Evolutionary conservation across 1,140 invertebrate genomes (phyloP), one percentile per base, ranked within the genome.

Genomic region (Hesperophylax magnus): DNA sequence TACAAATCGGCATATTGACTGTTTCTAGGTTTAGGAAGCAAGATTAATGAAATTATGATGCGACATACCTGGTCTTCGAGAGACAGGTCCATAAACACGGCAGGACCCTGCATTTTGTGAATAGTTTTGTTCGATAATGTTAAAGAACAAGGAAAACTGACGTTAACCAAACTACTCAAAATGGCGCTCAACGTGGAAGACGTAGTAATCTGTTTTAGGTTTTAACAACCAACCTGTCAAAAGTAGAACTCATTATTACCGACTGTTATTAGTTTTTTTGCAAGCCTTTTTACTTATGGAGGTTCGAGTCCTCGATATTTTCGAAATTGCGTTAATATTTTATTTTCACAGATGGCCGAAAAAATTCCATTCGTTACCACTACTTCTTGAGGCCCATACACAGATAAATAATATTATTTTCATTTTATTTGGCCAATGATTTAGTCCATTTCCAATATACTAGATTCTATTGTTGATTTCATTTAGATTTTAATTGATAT

Each of bases 71-170:
- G 94, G 86, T 95, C 94, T 85, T 96, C 94, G 72, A 94, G 90
- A 17, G 93, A 92, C 85, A 95, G 91, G 88, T 96, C 95, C 90
- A 96, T 95, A 92, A 95, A 96, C 87, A 95, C 94, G 54, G 94
- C 93, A 81, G 94, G 94, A 9, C 93, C 93, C 85, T 94, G 93
- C 94, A 95, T 95, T 75, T 82, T 89, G 31, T 67, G 39, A 72
- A 18, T 52, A 24, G 24, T 72, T 72, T 67, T 67, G 63, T 31
- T 52, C 47, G 18, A 47, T 14, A 72, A 8, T 72, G 52, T 20
- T 52, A 53, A 18, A 71, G 53, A 72, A 72, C 18, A 72, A 20
- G 24, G n/a, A 52, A 20, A 72, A 47, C 69, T 47, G 47, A 72
- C 69, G 24, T 47, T 22, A 18, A 72, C 47, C 18, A 52, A 34